Evolutionary conservation across 2,888 invertebrate species (phyloP), one percentile per base, ranked within the genome.

Genomic region (Allygus modestus): DNA sequence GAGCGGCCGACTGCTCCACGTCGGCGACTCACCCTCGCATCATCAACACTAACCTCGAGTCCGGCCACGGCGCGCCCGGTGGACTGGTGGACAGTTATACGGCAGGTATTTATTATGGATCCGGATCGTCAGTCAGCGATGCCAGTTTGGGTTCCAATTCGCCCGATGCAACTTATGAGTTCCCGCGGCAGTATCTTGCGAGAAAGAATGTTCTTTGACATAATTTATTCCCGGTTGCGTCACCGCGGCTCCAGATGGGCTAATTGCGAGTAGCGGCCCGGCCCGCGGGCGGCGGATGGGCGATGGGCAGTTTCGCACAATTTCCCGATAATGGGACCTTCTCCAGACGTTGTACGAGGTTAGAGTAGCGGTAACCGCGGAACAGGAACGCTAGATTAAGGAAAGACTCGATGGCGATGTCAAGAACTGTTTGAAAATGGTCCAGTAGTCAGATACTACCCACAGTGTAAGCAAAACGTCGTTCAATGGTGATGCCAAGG

Each of bases 131-230:
- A 79, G 51, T 79, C 79, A 54, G n/a, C n/a, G 1, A 26, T 9
- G 75, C 75, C 75, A 73, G 75, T 77, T 77, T n/a, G 58, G 58
- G 58, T 79, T 79, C 79, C 79, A 79, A 79, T 79, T 79, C 79
- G 79, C 58, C 58, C 58, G 54, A 58, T 58, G 58, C 79, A 79
- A 79, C 79, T 79, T 79, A 79, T 79, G 79, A 37, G 79, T 37
- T 51, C 79, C 79, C 58, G 51, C 31, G 58, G 54, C 79, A 31
- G 79, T 79, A 79, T 79, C 54, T 79, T 58, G 58, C 26, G 79
- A 54, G 58, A 37, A 58, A 79, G 79, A 79, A 79, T 58, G 79
- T 58, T 51, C 79, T 54, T 79, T 79, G 79, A 79, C 54, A 37
- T 58, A 79, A 79, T 79, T 79, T 79, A 79, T 79, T 79, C 79